These are phyloP conservation scores for Benitochromis conjunctus DNA, from an alignment of 2,113 vertebrate species.

Conservation along the genomic window DNA sequence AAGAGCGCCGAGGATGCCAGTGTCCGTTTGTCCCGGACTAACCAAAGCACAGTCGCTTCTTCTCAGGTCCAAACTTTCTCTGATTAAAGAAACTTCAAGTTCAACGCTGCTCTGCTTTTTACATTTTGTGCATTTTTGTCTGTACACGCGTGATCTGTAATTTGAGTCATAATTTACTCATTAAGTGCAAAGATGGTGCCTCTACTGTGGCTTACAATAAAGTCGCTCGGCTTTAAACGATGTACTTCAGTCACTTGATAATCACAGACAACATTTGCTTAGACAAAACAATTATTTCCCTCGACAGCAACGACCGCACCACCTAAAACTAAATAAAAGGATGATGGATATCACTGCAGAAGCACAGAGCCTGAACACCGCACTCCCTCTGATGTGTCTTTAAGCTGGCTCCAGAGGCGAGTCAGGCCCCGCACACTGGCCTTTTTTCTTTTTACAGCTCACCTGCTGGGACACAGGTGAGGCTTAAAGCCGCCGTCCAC, in stretches of 20 bases:
- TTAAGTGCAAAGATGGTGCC: neutral
- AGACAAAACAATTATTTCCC: neutral
- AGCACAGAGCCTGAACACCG: too few species aligned
- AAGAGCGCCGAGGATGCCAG: neutral
- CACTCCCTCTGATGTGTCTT: too few species aligned
- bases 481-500: too few species aligned
- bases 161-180: neutral
- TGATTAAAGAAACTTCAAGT: neutral
- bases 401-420: too few species aligned
- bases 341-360: too few species aligned
- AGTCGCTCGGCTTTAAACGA: neutral
- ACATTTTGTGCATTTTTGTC: neutral
- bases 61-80: neutral
- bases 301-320: too few species aligned
- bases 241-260: neutral
- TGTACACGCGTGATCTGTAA: neutral
- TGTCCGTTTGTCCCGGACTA: neutral
- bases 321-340: too few species aligned
- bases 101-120: neutral
- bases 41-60: accelerated
- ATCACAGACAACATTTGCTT: neutral
- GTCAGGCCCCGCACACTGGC: too few species aligned
- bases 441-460: too few species aligned
- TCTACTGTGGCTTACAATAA: accelerated
- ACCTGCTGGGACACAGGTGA: too few species aligned